Base-by-base conservation (phyloP, 23 tunicate species). In the Ascidia mentula region DNA sequence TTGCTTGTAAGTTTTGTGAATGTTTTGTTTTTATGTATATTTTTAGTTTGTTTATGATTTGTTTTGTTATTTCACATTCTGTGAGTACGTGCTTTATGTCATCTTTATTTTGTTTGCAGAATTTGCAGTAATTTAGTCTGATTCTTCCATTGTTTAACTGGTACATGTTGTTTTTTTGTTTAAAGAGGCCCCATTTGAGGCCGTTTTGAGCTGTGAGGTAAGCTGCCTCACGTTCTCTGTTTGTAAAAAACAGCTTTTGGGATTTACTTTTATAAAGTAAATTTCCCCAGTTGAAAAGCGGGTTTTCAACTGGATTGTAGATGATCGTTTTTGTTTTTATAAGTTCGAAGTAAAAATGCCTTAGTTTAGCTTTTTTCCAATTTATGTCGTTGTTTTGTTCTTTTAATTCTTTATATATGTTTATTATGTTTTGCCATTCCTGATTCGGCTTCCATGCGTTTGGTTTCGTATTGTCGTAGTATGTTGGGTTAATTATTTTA, bases 371-470 rank as follows among this genome's bases (percentile, higher is more conserved):
- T 74, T 37, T 74, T 35, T 46, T 39, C 45, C 46, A 26, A 5
- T 74, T 37, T 15, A 38, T 37, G 0, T 74, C 46, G 38, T 34
- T 34, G 26, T 74, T 37, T 37, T 1, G 6, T 36, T 36, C 46
- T 0, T 32, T 74, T 74, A 74, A 38, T 36, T 74, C 6, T 6
- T 36, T 34, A 38, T 34, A 36, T 5, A 38, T 35, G 4, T 74
- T 13, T 20, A 38, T 12, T 3, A 74, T 74, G 6, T 36, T 74
- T 30, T 37, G 40, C 34, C n/a, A 74, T 3, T 34, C 34, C 1
- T 15, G 33, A 28, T 37, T 74, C 46, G 78, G 46, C 22, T 74
- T 26, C 40, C 45, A 36, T 35, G 78, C 45, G 40, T 36, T 74
- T 37, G 46, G 78, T 30, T 38, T 39, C 1, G 7, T 4, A 13